These are phyloP conservation scores for Euzophera pinguis DNA, from an alignment of 2,888 invertebrate species.

Conservation along the genomic window DNA sequence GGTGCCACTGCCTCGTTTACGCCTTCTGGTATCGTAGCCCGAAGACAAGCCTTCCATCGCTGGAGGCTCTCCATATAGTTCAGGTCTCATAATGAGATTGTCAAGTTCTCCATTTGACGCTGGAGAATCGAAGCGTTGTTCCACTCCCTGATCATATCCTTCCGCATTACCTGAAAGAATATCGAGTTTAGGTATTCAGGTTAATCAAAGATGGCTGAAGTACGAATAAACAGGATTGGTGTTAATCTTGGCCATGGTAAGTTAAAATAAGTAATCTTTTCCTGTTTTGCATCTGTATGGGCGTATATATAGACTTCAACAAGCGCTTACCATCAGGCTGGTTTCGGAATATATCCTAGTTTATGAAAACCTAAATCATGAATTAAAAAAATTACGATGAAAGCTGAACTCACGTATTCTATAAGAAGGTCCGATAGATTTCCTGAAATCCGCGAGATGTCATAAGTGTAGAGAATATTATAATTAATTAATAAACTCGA, in stretches of 20 bases:
- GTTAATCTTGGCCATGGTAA: too few relatives aligned
- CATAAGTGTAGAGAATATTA: too few relatives aligned
- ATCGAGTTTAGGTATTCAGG: not conserved
- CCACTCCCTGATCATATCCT: slow-evolving; percentile 62
- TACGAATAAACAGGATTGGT: not conserved
- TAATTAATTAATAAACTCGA: too few relatives aligned
- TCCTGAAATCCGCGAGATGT: not conserved
- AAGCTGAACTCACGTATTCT: slow-evolving; percentile 4
- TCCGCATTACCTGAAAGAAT: slow-evolving; percentile 59
- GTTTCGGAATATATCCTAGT: too few relatives aligned
- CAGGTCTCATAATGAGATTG: slow-evolving; percentile 82
- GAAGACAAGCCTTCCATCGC: slow-evolving; percentile 65
- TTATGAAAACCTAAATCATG: too few relatives aligned
- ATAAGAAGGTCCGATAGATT: not conserved
- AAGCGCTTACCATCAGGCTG: too few relatives aligned
- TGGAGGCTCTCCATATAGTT: slow-evolving; percentile 80
- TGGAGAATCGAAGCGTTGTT: slow-evolving; percentile 60
- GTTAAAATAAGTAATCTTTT: too few relatives aligned
- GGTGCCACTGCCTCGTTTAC: slow-evolving; percentile 68
- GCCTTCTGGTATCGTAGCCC: slow-evolving; percentile 60
- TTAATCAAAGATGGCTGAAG: not conserved
- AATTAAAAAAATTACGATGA: not conserved
- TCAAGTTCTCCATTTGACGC: slow-evolving; percentile 70
- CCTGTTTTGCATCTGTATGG: too few relatives aligned
- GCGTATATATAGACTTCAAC: too few relatives aligned